phyloP scores from a whole-genome alignment of 2,113 vertebrate genomes.

The Plestiodon gilberti region DNA sequence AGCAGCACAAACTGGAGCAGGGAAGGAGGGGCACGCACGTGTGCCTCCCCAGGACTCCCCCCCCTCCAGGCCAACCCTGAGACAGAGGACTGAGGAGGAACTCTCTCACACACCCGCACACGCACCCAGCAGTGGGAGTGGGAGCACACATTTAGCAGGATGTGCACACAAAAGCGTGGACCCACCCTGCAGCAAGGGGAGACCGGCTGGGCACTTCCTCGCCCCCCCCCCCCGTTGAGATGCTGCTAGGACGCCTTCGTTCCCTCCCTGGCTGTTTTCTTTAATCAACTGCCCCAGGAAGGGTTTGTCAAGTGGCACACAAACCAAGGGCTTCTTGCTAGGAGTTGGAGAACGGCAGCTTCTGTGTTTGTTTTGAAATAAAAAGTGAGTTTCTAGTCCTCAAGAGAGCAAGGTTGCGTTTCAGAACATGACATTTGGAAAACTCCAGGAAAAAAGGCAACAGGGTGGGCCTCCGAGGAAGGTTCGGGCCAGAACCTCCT shows the following conservation, averaged over 20 bases:
- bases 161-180: background rate
- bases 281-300: background rate
- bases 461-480: background rate
- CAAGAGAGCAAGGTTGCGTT: background rate
- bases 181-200: background rate
- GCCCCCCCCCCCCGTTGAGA: background rate
- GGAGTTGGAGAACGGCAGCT: background rate
- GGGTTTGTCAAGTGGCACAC: background rate
- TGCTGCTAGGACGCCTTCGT: background rate
- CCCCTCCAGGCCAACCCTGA: background rate
- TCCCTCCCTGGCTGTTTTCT: background rate
- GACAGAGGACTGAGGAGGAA: background rate
- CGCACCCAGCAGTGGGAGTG: too few relatives aligned
- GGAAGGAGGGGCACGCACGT: accelerated
- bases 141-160: too few relatives aligned
- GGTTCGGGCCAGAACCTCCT: too few relatives aligned
- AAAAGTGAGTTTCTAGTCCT: background rate
- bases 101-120: background rate
- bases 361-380: background rate
- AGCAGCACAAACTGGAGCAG: background rate
- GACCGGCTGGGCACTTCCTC: background rate
- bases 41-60: background rate
- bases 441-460: background rate
- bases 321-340: background rate
- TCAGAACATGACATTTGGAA: background rate